Evolutionary conservation across 2,888 invertebrate species (phyloP).

Genomic region (Beris chalybata): DNA sequence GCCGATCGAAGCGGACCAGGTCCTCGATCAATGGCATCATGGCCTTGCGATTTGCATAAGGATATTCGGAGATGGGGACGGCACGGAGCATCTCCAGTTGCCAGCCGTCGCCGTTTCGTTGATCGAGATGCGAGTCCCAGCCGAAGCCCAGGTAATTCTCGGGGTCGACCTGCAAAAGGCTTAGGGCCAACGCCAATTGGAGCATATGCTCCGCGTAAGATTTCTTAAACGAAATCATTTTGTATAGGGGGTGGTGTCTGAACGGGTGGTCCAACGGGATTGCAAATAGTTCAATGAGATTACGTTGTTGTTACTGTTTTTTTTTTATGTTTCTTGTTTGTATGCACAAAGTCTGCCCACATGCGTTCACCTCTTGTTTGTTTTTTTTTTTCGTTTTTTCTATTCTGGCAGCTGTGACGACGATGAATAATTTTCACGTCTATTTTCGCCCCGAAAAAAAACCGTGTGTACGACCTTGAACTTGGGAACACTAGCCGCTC

Average conservation of each 20-base stretch:
- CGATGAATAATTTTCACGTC: constrained; percentile 2
- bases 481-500: constrained; percentile 25
- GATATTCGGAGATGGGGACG: constrained; percentile 52
- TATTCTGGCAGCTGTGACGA: too few relatives aligned
- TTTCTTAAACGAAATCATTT: constrained; percentile 81
- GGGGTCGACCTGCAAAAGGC: constrained; percentile 76
- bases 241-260: not conserved
- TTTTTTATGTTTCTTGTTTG: too few relatives aligned
- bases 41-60: constrained; percentile 54
- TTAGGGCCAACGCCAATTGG: constrained; percentile 77
- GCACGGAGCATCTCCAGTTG: constrained; percentile 54
- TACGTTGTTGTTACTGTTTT: constrained; percentile 4
- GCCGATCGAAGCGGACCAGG: constrained; percentile 64
- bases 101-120: constrained; percentile 54
- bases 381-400: not conserved
- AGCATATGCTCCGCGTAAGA: constrained; percentile 79
- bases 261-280: not conserved
- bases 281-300: constrained; percentile 2
- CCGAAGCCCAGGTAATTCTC: constrained; percentile 68
- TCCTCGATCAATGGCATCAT: constrained; percentile 57
- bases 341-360: not conserved
- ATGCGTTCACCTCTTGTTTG: constrained; percentile 10
- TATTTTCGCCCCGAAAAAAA: not conserved
- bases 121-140: constrained; percentile 52
- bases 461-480: constrained; percentile 33